Percentiles rank a stretch among this genome's conserved stretches.
phyloP scores from a whole-genome alignment of 2,797 vertebrate genomes.

The Pterois miles region DNA sequence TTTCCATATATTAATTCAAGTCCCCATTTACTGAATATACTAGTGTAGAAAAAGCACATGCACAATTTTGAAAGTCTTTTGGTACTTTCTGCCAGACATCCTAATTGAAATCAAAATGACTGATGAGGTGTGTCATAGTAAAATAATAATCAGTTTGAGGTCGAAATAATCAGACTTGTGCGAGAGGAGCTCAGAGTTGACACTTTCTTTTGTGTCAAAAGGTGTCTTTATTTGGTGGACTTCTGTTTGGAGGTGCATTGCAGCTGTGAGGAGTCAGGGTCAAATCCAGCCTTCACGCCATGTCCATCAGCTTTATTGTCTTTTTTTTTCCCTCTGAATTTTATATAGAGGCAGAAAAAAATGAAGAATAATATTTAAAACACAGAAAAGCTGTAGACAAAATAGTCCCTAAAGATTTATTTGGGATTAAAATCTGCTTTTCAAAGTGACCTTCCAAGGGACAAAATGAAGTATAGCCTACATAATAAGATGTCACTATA shows the following conservation, averaged over 20 bases:
- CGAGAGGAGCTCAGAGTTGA: conserved; percentile 4
- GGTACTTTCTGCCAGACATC: conserved; percentile 22
- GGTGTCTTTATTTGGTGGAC: conserved; percentile 11
- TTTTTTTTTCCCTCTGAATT: not conserved
- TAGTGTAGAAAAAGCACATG: not conserved
- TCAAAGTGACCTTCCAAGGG: not conserved
- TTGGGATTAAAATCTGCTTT: not conserved
- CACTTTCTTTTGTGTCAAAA: not conserved
- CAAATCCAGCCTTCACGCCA: conserved; percentile 9
- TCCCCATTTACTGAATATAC: not conserved
- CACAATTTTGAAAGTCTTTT: conserved; percentile 11
- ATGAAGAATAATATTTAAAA: not conserved
- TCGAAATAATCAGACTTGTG: conserved; percentile 13
- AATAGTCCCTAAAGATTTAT: not conserved
- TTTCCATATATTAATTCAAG: conserved; percentile 30
- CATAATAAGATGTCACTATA: too few species aligned
- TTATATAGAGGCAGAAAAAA: not conserved
- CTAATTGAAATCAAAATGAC: conserved; percentile 42
- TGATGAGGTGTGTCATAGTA: conserved; percentile 35
- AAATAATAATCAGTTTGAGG: not conserved
- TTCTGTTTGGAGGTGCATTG: not conserved
- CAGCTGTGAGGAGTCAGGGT: conserved; percentile 20
- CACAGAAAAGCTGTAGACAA: not conserved
- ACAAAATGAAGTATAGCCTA: not conserved
- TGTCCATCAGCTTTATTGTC: not conserved